phyloP scores from a whole-genome alignment of 2,888 invertebrate species.

The Drosophila pseudotalamancana region DNA sequence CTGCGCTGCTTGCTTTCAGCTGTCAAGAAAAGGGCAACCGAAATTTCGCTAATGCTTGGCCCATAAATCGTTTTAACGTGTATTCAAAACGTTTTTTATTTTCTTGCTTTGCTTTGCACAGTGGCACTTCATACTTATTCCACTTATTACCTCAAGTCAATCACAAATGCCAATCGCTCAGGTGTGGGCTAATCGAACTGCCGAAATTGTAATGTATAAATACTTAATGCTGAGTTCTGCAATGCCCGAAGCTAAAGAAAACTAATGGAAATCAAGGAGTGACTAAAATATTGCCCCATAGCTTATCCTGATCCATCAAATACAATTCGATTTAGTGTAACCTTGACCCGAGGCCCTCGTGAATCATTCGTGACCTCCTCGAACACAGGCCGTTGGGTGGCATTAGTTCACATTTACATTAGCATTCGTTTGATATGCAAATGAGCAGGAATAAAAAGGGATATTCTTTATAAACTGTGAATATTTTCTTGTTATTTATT shows the following conservation, averaged over 20 bases:
- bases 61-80: constrained; percentile 39
- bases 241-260: background rate
- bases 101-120: background rate
- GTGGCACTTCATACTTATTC: constrained; percentile 1
- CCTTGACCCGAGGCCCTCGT: constrained; percentile 33
- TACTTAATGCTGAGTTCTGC: constrained; percentile 28
- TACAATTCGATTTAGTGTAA: constrained; percentile 6
- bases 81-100: constrained; percentile 12
- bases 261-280: constrained; percentile 18
- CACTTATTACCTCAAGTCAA: constrained; percentile 18
- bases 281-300: constrained; percentile 1
- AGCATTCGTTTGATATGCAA: constrained; percentile 46
- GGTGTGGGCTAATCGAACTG: constrained; percentile 30
- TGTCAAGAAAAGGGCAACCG: constrained; percentile 32
- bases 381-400: background rate
- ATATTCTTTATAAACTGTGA: background rate
- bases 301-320: constrained; percentile 11
- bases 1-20: background rate
- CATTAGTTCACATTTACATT: constrained; percentile 24
- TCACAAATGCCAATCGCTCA: constrained; percentile 10
- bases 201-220: constrained; percentile 39
- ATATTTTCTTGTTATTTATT: background rate
- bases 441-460: constrained; percentile 9
- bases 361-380: constrained; percentile 22
- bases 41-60: constrained; percentile 32